Evolutionary conservation across 1,140 invertebrate genomes (phyloP).

Genomic region (Holotrichia oblita): DNA sequence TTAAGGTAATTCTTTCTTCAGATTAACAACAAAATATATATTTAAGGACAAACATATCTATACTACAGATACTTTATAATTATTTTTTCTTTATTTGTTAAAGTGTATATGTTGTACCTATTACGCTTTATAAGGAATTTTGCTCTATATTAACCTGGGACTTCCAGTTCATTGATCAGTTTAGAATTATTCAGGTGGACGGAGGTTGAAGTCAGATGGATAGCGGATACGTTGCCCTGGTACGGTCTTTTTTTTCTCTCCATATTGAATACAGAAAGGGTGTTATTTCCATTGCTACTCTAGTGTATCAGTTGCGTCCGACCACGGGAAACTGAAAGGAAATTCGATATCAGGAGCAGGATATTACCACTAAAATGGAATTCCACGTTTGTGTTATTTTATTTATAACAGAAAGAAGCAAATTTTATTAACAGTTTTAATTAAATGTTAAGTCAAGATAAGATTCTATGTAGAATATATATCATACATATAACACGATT

Average conservation of each 20-base stretch:
- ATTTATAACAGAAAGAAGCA: background rate
- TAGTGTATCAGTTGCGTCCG: slow-evolving; percentile 30
- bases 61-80: too few species aligned
- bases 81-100: too few species aligned
- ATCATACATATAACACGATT: too few species aligned
- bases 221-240: slow-evolving; percentile 30
- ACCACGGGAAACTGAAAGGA: slow-evolving; percentile 30
- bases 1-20: too few species aligned
- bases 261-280: slow-evolving; percentile 22
- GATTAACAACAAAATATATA: too few species aligned
- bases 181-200: slow-evolving; percentile 2
- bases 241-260: background rate
- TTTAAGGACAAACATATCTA: too few species aligned
- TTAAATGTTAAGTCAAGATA: too few species aligned
- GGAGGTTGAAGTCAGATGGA: slow-evolving; percentile 36
- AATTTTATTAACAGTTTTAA: too few species aligned
- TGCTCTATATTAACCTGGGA: slow-evolving; percentile 12
- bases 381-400: background rate
- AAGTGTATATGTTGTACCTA: too few species aligned
- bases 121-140: too few species aligned
- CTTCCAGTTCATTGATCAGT: slow-evolving; percentile 36
- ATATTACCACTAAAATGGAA: background rate
- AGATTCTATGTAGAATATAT: too few species aligned
- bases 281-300: slow-evolving; percentile 17
- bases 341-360: background rate